These are phyloP conservation scores for Lepidurus arcticus DNA, from an alignment of 1,140 invertebrate species.

Conservation along the genomic window DNA sequence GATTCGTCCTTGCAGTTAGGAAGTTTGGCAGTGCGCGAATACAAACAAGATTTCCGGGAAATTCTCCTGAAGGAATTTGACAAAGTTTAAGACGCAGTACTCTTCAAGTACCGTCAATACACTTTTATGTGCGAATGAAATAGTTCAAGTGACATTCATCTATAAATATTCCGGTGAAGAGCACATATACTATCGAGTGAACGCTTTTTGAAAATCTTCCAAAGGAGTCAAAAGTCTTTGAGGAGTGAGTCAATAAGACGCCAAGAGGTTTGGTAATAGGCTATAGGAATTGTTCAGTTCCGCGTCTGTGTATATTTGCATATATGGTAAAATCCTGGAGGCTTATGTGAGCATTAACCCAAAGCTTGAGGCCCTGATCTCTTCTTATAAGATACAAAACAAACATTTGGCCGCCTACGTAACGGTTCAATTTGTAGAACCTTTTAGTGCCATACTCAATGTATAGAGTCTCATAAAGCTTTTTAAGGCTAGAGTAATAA, in stretches of 20 bases:
- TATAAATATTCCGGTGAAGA: too few species aligned
- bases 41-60: not conserved
- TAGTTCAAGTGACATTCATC: too few species aligned
- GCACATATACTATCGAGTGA: too few species aligned
- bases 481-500: not conserved
- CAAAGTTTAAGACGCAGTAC: too few species aligned
- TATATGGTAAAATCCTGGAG: not conserved
- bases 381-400: not conserved
- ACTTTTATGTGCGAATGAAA: too few species aligned
- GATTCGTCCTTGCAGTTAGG: not conserved
- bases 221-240: not conserved
- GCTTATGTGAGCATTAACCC: not conserved
- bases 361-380: not conserved
- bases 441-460: not conserved
- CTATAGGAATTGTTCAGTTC: not conserved
- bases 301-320: not conserved
- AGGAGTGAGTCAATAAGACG: not conserved
- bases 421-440: not conserved
- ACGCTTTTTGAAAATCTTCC: not conserved
- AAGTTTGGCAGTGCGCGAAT: not conserved
- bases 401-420: constrained; percentile 1
- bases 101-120: too few species aligned
- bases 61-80: not conserved
- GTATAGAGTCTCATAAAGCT: not conserved
- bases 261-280: not conserved